phyloP scores from a whole-genome alignment of 2,888 invertebrate species.

The Yponomeuta cagnagella region DNA sequence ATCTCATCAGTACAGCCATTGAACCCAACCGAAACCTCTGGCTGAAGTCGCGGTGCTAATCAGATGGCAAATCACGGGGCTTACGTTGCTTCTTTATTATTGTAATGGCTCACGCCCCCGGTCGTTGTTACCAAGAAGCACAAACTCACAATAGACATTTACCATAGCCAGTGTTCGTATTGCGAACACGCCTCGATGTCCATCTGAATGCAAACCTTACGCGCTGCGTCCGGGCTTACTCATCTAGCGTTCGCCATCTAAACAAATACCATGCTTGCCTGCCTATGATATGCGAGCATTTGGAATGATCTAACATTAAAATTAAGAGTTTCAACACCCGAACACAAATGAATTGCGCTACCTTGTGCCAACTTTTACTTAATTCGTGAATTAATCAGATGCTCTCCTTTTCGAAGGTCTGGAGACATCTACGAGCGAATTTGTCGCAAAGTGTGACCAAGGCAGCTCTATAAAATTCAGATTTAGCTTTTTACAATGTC shows the following conservation, averaged over 20 bases:
- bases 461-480: neutral
- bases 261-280: constrained; percentile 37
- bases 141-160: constrained; percentile 7
- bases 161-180: constrained; percentile 56
- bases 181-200: constrained; percentile 54
- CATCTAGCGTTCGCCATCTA: constrained; percentile 56
- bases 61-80: constrained; percentile 31
- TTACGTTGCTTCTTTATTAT: neutral
- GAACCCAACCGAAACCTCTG: constrained; percentile 27
- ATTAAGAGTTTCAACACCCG: neutral
- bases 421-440: neutral
- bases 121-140: neutral
- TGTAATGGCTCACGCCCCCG: constrained; percentile 29
- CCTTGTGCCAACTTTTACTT: neutral
- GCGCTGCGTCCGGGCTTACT: constrained; percentile 67
- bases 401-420: neutral
- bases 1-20: constrained; percentile 23
- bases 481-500: neutral
- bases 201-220: constrained; percentile 63
- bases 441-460: neutral
- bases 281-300: neutral
- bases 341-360: constrained; percentile 5
- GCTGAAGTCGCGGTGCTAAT: constrained; percentile 27
- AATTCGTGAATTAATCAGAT: neutral
- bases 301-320: neutral